Evolutionary conservation across 2,113 vertebrate species (phyloP).

Genomic region (Bos indicus): DNA sequence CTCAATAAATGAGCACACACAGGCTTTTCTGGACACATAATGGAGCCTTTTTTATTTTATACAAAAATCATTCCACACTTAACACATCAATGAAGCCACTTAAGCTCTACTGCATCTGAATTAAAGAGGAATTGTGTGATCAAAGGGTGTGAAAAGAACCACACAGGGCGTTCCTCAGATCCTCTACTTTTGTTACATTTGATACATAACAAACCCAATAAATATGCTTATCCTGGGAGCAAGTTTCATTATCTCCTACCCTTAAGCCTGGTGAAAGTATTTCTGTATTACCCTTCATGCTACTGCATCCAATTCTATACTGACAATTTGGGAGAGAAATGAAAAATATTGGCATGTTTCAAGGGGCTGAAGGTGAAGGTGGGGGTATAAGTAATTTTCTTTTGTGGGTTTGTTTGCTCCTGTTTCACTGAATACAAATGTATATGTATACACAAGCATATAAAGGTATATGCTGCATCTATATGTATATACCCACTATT

Average conservation of each 20-base stretch:
- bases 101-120: conserved; percentile 90
- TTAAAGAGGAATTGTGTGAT: conserved; percentile 92
- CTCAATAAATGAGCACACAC: conserved; percentile 84
- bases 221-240: conserved; percentile 84
- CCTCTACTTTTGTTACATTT: conserved; percentile 84
- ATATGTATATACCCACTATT: background rate
- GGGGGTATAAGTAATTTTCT: background rate
- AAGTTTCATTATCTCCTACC: conserved; percentile 80
- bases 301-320: conserved; percentile 17
- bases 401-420: background rate
- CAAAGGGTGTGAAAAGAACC: conserved; percentile 90
- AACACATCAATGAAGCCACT: conserved; percentile 92
- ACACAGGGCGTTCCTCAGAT: conserved; percentile 89
- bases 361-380: background rate
- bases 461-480: background rate
- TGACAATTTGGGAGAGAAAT: conserved; percentile 46
- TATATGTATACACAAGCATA: background rate
- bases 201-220: conserved; percentile 86
- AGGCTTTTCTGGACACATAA: conserved; percentile 83
- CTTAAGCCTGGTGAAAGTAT: conserved; percentile 74
- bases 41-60: conserved; percentile 84
- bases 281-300: conserved; percentile 51
- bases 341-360: conserved; percentile 43
- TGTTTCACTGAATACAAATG: background rate
- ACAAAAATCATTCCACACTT: conserved; percentile 92